Conservation (phyloP, 2,888 invertebrate species). For the Protonemura montana region DNA sequence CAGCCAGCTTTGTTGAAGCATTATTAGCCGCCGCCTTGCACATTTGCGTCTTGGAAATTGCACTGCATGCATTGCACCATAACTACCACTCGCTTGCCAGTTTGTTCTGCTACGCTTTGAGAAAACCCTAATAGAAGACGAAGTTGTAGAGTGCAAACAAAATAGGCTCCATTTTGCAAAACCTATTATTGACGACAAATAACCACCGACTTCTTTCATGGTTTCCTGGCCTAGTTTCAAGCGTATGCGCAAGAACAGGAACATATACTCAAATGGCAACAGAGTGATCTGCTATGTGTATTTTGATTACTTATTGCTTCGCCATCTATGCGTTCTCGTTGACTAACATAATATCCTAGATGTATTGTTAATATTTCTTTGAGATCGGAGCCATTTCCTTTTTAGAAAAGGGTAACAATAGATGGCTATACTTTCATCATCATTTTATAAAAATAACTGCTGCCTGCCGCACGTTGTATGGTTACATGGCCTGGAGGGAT, state of each 20-base stretch:
- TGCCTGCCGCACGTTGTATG: constrained; percentile 18
- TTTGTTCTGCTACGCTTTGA: not conserved
- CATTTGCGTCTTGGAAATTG: not conserved
- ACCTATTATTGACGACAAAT: not conserved
- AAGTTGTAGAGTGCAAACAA: not conserved
- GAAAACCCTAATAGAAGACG: not conserved
- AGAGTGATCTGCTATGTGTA: not conserved
- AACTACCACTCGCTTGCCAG: not conserved
- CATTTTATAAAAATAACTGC: constrained; percentile 38
- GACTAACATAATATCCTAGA: not conserved
- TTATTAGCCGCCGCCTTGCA: not conserved
- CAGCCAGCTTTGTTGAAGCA: not conserved
- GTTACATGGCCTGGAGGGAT: constrained; percentile 27
- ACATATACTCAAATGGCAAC: not conserved
- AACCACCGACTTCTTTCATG: not conserved
- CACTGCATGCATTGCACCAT: not conserved
- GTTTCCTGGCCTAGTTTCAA: not conserved
- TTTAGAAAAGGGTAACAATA: constrained; percentile 36
- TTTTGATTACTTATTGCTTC: not conserved
- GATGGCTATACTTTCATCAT: constrained; percentile 31
- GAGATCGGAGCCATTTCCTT: constrained; percentile 28
- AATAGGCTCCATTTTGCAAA: not conserved
- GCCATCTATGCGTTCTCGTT: not conserved
- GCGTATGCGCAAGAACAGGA: not conserved
- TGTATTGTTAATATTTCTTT: constrained; percentile 25